phyloP scores from a whole-genome alignment of 2,113 vertebrate genomes.

The Silurus glanis region DNA sequence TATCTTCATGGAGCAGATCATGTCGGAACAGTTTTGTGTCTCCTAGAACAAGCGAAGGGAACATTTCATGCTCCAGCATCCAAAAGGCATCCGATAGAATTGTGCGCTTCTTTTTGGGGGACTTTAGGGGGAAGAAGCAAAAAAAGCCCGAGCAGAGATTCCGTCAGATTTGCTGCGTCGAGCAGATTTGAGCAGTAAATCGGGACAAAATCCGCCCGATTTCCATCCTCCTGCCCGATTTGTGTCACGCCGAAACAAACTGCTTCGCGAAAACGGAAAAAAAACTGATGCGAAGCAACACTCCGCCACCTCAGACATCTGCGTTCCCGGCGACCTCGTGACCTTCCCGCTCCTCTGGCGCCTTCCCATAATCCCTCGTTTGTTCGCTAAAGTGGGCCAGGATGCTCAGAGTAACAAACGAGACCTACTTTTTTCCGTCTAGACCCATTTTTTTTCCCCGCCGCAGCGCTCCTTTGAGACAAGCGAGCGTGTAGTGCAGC shows the following conservation, averaged over 20 bases:
- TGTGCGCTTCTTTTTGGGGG: no score
- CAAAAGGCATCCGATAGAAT: no score
- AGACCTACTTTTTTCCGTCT: constrained; percentile 65
- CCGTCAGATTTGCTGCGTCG: constrained; percentile 25
- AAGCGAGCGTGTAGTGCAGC: constrained; percentile 37
- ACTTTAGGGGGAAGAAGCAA: no score
- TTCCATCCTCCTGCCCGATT: constrained; percentile 24
- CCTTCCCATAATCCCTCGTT: constrained; percentile 22
- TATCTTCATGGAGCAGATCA: no score
- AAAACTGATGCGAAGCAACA: no score
- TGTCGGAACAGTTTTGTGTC: no score
- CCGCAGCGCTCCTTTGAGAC: constrained; percentile 56
- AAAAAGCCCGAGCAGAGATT: neutral
- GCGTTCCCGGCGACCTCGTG: neutral
- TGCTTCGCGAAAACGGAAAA: no score
- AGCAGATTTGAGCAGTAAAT: constrained; percentile 14
- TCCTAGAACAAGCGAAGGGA: no score
- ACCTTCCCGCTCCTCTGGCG: neutral
- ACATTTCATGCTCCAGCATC: no score
- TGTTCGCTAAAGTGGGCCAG: constrained; percentile 28
- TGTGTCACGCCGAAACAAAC: constrained; percentile 20
- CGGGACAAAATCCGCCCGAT: constrained; percentile 24
- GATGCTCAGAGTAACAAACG: constrained; percentile 59
- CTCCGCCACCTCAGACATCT: neutral
- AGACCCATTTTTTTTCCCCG: constrained; percentile 65